Evolutionary conservation across 2,113 vertebrate genomes (phyloP).

Genomic region (Elephantulus edwardii): DNA sequence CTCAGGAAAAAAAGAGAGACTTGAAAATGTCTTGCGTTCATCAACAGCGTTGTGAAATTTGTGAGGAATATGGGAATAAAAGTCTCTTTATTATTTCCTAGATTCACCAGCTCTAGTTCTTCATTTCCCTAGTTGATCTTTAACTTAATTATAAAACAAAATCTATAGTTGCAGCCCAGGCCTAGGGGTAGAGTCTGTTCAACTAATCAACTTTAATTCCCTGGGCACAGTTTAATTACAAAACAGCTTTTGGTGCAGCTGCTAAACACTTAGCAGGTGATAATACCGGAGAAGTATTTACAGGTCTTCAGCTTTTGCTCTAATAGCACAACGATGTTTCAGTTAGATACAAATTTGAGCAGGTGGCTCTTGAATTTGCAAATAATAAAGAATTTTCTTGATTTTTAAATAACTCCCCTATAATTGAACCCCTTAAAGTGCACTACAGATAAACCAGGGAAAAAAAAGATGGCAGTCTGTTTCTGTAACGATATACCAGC

Average conservation of each 20-base stretch:
- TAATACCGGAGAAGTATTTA: not conserved
- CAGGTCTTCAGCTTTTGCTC: not conserved
- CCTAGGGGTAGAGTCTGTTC: conserved; percentile 70
- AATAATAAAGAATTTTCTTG: not conserved
- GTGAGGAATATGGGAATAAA: conserved; percentile 12
- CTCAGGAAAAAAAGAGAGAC: conserved; percentile 7
- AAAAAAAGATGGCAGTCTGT: not conserved
- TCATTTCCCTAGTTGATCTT: conserved; percentile 63
- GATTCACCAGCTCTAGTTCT: conserved; percentile 43
- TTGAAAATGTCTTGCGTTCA: not conserved
- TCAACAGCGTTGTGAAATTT: conserved; percentile 58
- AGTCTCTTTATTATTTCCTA: conserved; percentile 48
- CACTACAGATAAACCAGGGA: not conserved
- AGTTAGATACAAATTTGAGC: not conserved
- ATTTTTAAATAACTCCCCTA: not conserved
- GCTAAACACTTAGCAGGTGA: conserved; percentile 71
- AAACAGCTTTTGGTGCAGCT: conserved; percentile 79
- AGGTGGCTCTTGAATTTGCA: not conserved
- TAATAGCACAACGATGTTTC: not conserved
- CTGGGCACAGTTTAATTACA: conserved; percentile 79
- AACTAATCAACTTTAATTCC: conserved; percentile 79
- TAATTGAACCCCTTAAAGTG: conserved; percentile 13
- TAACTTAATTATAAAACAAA: conserved; percentile 78
- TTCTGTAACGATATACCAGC: not conserved
- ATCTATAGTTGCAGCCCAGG: conserved; percentile 67